Evolutionary conservation across 2,797 vertebrate genomes (phyloP).

Genomic region (Crocodylus rhombifer): DNA sequence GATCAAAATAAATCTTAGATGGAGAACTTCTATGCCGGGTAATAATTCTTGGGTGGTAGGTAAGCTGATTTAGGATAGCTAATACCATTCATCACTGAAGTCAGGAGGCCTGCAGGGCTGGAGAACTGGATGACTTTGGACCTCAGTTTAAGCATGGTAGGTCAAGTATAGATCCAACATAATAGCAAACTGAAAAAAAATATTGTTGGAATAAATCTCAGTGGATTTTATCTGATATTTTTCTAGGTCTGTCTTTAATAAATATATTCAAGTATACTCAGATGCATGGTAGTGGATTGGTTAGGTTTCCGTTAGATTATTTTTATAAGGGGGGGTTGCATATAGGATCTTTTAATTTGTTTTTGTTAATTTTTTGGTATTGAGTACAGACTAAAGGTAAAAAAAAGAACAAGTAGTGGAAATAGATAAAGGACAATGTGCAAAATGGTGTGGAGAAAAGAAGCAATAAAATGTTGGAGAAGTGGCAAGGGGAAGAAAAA

Average conservation of each 20-base stretch:
- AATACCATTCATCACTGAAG: not conserved
- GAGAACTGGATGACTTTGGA: not conserved
- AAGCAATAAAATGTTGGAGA: not conserved
- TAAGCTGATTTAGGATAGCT: constrained; percentile 24
- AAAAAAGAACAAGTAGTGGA: not conserved
- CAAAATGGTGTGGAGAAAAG: not conserved
- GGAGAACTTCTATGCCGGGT: not conserved
- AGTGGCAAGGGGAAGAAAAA: not conserved
- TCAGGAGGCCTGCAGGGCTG: not conserved
- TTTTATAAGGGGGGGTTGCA: not conserved
- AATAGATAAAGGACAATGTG: not conserved
- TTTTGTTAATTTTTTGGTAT: constrained; percentile 19
- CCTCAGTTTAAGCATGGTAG: constrained; percentile 14
- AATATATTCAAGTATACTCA: constrained; percentile 53
- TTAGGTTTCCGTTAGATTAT: constrained; percentile 45
- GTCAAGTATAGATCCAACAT: not conserved
- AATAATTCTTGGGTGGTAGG: not conserved
- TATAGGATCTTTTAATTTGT: not conserved
- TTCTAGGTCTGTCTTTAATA: not conserved
- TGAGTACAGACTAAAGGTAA: not conserved
- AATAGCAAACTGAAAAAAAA: constrained; percentile 8
- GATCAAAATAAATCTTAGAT: constrained; percentile 22
- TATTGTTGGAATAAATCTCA: constrained; percentile 16
- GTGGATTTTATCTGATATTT: constrained; percentile 57
- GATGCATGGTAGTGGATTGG: constrained; percentile 41